Conservation (phyloP, 2,888 invertebrate genomes). For the Temnothorax ravouxi region DNA sequence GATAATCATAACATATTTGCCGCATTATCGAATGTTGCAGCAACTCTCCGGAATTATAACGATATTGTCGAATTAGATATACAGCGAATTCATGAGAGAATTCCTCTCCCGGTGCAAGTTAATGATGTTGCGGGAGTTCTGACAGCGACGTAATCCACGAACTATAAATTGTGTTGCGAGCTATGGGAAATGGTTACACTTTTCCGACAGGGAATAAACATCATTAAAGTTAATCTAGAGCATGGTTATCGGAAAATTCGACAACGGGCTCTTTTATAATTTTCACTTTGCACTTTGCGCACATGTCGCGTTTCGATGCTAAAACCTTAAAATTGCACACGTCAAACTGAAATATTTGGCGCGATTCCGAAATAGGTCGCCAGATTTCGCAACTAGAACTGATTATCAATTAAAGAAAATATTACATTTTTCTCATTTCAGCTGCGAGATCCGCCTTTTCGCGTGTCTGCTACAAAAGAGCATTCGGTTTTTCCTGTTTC, state of each 20-base stretch:
- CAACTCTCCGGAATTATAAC: conserved; percentile 32
- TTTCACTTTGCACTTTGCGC: conserved; percentile 5
- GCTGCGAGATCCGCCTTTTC: neutral
- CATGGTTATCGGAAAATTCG: conserved; percentile 2
- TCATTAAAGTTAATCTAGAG: conserved; percentile 39
- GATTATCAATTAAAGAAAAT: conserved; percentile 6
- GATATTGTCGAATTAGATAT: conserved; percentile 31
- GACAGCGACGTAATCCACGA: conserved; percentile 31
- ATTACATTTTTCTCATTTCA: neutral
- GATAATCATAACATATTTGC: conserved; percentile 34
- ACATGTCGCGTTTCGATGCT: neutral
- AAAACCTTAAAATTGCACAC: neutral
- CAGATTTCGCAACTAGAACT: neutral
- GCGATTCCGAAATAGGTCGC: neutral
- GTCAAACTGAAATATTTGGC: neutral
- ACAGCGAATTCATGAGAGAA: conserved; percentile 30
- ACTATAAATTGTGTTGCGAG: conserved; percentile 34
- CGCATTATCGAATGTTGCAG: conserved; percentile 20
- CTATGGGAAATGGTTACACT: conserved; percentile 24
- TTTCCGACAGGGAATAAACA: conserved; percentile 33
- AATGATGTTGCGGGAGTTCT: conserved; percentile 52
- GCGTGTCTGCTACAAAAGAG: neutral
- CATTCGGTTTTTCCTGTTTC: neutral
- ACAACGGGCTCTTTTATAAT: neutral
- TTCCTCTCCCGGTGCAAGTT: conserved; percentile 13